A percentile compares a stretch with the other conserved stretches of the same genome.
Conservation (phyloP, 2,888 invertebrate species). For the Cerastis rubricosa region DNA sequence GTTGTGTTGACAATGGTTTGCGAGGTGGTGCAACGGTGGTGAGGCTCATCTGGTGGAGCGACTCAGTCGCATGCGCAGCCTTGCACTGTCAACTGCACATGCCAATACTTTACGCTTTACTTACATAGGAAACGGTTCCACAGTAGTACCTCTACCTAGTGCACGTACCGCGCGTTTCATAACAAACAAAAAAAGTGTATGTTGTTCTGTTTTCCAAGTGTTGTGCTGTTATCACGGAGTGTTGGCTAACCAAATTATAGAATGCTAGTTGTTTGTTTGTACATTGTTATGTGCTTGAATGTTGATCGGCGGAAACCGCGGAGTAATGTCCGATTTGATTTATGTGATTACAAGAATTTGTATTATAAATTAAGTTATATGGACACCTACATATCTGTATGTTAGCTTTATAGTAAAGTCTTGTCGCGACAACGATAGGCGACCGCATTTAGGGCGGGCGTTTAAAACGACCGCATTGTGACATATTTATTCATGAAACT, state of each 20-base stretch:
- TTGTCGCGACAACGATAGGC: constrained; percentile 28
- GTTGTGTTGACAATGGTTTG: constrained; percentile 87
- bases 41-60: constrained; percentile 73
- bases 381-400: not conserved
- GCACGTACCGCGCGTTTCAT: constrained; percentile 51
- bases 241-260: constrained; percentile 50
- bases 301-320: constrained; percentile 14
- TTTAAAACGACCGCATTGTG: not conserved
- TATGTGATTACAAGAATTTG: not conserved
- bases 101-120: constrained; percentile 73
- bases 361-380: not conserved
- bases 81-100: constrained; percentile 83
- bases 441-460: constrained; percentile 49
- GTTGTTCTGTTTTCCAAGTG: constrained; percentile 62
- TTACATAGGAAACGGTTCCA: constrained; percentile 38
- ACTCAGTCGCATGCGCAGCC: constrained; percentile 85
- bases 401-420: not conserved
- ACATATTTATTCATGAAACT: not conserved
- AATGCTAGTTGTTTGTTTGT: constrained; percentile 72
- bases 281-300: constrained; percentile 32
- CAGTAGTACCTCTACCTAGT: constrained; percentile 25
- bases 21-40: constrained; percentile 87
- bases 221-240: constrained; percentile 60
- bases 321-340: not conserved
- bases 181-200: constrained; percentile 61